Evolutionary conservation across 2,113 vertebrate species (phyloP).

Genomic region (Thermophis baileyi): DNA sequence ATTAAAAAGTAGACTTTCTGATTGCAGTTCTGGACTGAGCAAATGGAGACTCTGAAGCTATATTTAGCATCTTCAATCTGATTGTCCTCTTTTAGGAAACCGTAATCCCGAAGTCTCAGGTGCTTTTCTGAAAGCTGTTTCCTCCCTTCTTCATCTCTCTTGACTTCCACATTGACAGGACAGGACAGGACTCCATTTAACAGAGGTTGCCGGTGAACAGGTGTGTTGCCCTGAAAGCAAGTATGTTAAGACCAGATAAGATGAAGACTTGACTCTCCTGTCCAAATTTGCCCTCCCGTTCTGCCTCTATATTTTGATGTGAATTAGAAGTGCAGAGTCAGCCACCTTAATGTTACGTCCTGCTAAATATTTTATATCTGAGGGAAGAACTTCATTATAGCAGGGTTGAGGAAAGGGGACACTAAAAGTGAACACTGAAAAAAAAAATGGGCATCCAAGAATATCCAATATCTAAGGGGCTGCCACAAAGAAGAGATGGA

Average conservation of each 20-base stretch:
- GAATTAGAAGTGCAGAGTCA: neutral
- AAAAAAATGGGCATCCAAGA: neutral
- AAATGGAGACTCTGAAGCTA: slow-evolving; percentile 29
- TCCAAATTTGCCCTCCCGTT: neutral
- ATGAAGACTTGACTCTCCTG: slow-evolving; percentile 23
- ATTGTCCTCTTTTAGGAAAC: slow-evolving; percentile 34
- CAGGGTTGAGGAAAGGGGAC: neutral
- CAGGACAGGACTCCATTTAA: slow-evolving; percentile 32
- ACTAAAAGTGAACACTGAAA: neutral
- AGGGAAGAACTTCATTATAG: neutral
- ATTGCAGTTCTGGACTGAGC: neutral
- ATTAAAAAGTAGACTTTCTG: slow-evolving; percentile 39
- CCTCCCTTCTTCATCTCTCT: slow-evolving; percentile 18
- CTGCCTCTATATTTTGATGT: neutral
- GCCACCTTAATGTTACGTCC: neutral
- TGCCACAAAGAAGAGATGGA: neutral
- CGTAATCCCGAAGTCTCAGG: slow-evolving; percentile 43
- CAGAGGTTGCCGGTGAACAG: slow-evolving; percentile 28
- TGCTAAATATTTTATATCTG: neutral
- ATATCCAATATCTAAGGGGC: neutral
- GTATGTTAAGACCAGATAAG: slow-evolving; percentile 43
- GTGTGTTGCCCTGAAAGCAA: slow-evolving; percentile 33
- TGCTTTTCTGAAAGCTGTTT: slow-evolving; percentile 33
- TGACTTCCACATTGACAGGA: slow-evolving; percentile 30
- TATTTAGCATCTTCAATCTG: slow-evolving; percentile 44